Base-by-base conservation (phyloP, 2,113 vertebrate species). In the Puntigrus tetrazona region DNA sequence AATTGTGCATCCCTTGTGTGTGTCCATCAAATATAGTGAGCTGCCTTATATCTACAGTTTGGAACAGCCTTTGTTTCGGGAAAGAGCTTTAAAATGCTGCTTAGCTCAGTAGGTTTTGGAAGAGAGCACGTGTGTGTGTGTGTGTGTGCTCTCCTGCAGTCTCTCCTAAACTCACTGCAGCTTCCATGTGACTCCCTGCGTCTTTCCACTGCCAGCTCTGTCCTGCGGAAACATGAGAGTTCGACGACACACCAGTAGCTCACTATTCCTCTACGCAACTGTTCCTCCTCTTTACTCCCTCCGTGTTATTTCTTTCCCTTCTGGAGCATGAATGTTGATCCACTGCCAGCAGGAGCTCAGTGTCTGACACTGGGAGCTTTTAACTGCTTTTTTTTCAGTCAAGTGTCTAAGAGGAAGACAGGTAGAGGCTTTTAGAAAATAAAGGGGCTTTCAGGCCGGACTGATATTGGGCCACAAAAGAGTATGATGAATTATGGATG, bases 401-500 rank as follows among this genome's bases (percentile, higher is more conserved):
- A 52, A 85, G n/a, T 43, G 67, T 75, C 72, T 78, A 27, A 74
- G 57, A 36, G 13, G 41, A 63, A 82, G 50, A 57, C 8, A 55
- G 55, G 52, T 50, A 59, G 9, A 27, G 43, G 69, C 31, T 61
- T 74, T 78, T 69, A 77, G 83, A 63, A 84, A 83, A 86, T 86
- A 87, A 89, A 90, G 86, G 84, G 84, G 88, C 89, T 92, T 90
- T 92, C 87, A 89, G 89, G 86, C 90, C 87, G 86, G 89, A 86
- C 89, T 90, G 88, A 92, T 92, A 89, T 87, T 87, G 80, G 69
- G 41, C 89, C 74, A 67, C 4, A 88, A 76, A 89, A 80, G 84
- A 82, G 82, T 38, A 70, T 81, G 78, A 91, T 94, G 85, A 95
- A 95, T 94, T 92, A 94, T 94, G 88, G 90, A 95, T 94, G 93